phyloP scores from a whole-genome alignment of 2,113 vertebrate species.

The Saimiri boliviensis region DNA sequence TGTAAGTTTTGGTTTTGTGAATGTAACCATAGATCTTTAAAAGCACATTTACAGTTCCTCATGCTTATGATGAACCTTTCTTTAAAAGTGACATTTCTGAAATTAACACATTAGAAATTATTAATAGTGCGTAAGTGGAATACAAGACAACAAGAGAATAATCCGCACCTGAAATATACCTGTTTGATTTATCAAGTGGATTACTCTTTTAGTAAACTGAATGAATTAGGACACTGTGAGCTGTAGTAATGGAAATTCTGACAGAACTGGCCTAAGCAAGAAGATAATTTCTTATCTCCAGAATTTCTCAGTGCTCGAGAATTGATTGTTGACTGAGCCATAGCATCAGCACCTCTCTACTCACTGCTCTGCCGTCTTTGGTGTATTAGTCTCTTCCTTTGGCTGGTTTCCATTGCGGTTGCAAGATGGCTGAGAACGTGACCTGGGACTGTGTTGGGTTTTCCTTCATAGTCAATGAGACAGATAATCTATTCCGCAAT shows the following conservation, averaged over 20 bases:
- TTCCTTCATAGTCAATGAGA: not conserved
- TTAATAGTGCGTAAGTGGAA: not conserved
- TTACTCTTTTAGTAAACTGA: not conserved
- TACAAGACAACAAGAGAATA: not conserved
- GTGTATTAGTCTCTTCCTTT: not conserved
- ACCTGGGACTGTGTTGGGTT: not conserved
- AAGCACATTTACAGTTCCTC: not conserved
- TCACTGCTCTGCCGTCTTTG: not conserved
- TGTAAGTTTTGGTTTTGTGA: not conserved
- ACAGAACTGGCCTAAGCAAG: not conserved
- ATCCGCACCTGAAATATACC: conserved; percentile 20
- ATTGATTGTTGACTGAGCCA: not conserved
- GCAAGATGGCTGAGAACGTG: not conserved
- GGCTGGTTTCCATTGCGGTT: not conserved
- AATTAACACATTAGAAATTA: conserved; percentile 22
- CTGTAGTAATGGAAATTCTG: conserved; percentile 35
- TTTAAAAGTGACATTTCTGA: not conserved
- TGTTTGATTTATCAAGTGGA: not conserved
- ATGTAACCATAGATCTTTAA: not conserved
- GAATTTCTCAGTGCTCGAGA: not conserved
- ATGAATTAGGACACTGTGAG: not conserved
- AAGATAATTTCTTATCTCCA: not conserved
- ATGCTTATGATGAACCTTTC: not conserved
- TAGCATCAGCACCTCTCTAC: not conserved
- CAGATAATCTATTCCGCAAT: not conserved